Base-by-base conservation (phyloP, 2,113 vertebrate species). In the Phaethornis superciliosus region DNA sequence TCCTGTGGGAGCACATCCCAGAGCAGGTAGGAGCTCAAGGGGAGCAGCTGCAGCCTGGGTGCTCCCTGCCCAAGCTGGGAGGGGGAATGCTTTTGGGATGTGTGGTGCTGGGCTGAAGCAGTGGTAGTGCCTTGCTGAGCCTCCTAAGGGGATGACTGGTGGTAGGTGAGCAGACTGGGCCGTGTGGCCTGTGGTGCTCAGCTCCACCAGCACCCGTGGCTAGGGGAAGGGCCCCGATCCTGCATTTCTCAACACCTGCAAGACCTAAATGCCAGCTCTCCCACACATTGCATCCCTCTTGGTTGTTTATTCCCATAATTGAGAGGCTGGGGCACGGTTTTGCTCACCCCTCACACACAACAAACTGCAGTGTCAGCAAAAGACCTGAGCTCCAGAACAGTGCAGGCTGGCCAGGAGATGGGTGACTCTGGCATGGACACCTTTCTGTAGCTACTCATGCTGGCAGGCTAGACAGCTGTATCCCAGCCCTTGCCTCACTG, bases 111-210 rank as follows among this genome's bases (percentile, higher is more conserved):
- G 1, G 27, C 37, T 8, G 28, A 33, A 42, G 7, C 7, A 5
- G 59, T 2, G 33, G 3, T 0, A 13, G 1, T 8, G 54, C 64
- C 55, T 30, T 14, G 46, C 46, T 4, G 28, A 52, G 83, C 30
- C 40, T 20, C 23, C n/a, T 1, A 4, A 44, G 16, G 70, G 0
- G 21, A n/a, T 6, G 62, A 2, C 13, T 0, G 11, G 14, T 4
- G 5, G 40, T 6, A 21, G 24, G 0, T 4, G 49, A 67, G 80
- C 7, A 1, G 44, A 20, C 6, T 56, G 0, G 28, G 24, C 4
- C 5, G 60, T 0, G 12, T 0, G 1, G 10, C 0, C 4, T 6
- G 33, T 9, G 4, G 19, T 3, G 24, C 46, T 3, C 10, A n/a
- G 65, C 47, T 76, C 19, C 47, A 21, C 47, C 47, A 40, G 62